Evolutionary conservation across 2,888 invertebrate species (phyloP).

Genomic region (Creontiades dilutus): DNA sequence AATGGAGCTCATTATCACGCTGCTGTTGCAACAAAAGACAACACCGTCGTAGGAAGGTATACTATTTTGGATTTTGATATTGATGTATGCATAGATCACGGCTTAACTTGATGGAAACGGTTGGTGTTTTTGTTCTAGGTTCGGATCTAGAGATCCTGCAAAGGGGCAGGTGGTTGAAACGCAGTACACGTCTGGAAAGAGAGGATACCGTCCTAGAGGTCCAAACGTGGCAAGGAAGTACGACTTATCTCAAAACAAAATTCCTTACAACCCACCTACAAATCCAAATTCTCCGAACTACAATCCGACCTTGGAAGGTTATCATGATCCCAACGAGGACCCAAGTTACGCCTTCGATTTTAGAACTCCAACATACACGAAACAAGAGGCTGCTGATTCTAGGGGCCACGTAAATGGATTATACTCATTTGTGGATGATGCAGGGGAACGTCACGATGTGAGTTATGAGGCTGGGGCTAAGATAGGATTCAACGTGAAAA

Average conservation of each 20-base stretch:
- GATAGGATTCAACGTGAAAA: conserved; percentile 88
- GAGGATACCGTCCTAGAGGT: conserved; percentile 89
- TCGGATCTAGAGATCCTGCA: conserved; percentile 85
- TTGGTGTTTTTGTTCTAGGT: conserved; percentile 75
- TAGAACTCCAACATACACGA: conserved; percentile 84
- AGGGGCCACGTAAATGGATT: conserved; percentile 83
- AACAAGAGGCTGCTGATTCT: conserved; percentile 84
- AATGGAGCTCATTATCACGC: conserved; percentile 86
- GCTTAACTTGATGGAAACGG: no score
- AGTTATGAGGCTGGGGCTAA: conserved; percentile 87
- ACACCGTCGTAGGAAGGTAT: conserved; percentile 81
- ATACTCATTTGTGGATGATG: conserved; percentile 87
- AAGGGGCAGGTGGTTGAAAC: conserved; percentile 85
- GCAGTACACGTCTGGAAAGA: conserved; percentile 87
- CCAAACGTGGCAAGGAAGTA: conserved; percentile 86
- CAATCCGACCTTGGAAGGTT: conserved; percentile 84
- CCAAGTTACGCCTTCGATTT: conserved; percentile 87
- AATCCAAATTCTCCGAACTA: conserved; percentile 77
- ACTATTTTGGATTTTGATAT: neutral
- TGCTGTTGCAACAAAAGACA: conserved; percentile 83
- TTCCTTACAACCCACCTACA: conserved; percentile 77
- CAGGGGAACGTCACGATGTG: conserved; percentile 87
- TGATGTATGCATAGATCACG: no score
- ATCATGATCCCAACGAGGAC: conserved; percentile 88
- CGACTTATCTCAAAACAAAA: conserved; percentile 81